A percentile compares a stretch with the other conserved stretches of the same genome.
These are phyloP conservation scores for Spicauda simplicius DNA, from an alignment of 2,888 invertebrate genomes.

Conservation along the genomic window DNA sequence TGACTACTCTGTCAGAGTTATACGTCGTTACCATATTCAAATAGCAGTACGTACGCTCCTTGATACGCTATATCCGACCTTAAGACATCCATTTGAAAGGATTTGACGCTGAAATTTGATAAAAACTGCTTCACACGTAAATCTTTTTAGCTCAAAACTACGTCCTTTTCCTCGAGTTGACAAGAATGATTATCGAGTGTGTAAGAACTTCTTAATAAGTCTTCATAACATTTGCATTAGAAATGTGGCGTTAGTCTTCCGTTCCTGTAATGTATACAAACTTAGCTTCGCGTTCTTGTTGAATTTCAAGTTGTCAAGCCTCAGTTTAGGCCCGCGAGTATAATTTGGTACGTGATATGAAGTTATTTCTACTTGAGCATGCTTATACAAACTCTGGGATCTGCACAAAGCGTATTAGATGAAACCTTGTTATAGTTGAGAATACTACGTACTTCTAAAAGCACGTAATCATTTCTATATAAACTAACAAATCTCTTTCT, in stretches of 20 bases:
- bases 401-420: constrained; percentile 25
- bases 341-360: constrained; percentile 33
- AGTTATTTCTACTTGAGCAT: constrained; percentile 30
- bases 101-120: constrained; percentile 35
- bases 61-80: constrained; percentile 43
- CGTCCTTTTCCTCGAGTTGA: constrained; percentile 60
- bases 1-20: constrained; percentile 61
- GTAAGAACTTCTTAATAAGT: constrained; percentile 78
- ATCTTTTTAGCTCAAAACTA: constrained; percentile 38
- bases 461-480: not conserved
- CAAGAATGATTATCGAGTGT: constrained; percentile 73
- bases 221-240: constrained; percentile 76
- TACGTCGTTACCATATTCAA: constrained; percentile 47
- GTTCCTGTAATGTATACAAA: constrained; percentile 44
- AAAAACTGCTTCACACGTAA: constrained; percentile 17
- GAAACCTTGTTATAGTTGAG: constrained; percentile 22
- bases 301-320: constrained; percentile 36
- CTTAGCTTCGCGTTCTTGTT: constrained; percentile 37
- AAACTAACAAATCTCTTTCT: not conserved
- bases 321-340: constrained; percentile 37
- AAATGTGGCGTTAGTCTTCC: constrained; percentile 43
- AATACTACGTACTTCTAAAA: constrained; percentile 1
- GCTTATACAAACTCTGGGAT: constrained; percentile 27
- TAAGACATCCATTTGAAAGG: constrained; percentile 37
- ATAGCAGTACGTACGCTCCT: constrained; percentile 50